Evolutionary conservation across 2,113 vertebrate species (phyloP), one percentile per base, ranked within the genome.

Genomic region (Herpetotheres cachinnans): DNA sequence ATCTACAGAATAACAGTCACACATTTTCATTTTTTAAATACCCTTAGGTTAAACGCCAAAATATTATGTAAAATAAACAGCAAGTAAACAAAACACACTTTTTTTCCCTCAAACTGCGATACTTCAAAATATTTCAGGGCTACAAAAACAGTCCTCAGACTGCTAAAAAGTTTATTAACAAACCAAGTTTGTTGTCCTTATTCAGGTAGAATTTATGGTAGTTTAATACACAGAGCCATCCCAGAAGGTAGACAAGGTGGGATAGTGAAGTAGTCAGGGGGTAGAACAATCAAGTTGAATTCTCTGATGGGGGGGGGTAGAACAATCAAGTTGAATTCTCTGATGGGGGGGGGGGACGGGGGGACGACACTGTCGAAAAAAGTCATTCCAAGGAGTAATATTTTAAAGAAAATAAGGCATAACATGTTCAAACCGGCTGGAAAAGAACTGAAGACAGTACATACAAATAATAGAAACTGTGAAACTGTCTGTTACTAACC

Each of bases 311-410:
- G 22, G 36, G 18, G 9, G 2, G 3, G 42, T 42, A 42, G 14
- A 42, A 42, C 42, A 42, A 42, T 42, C 13, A 11, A 42, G 42
- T 42, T 38, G 47, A 56, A 50, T 0, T 1, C 1, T 47, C n/a
- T 27, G 32, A 63, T 10, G 22, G 20, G 22, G 36, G 14, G 9
- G 2, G 3, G n/a, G n/a, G n/a, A n/a, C n/a, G n/a, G n/a, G n/a
- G n/a, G n/a, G n/a, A 5, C 36, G 32, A 44, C 13, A 11, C 42
- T 6, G 24, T 9, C 61, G 29, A n/a, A 58, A 42, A 74, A n/a
- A 80, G 8, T 44, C 3, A 67, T 55, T 67, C 18, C 32, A 38
- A 62, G 15, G 11, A n/a, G 4, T 18, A 87, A 22, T 25, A 56
- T n/a, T 29, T 18, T 47, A 47, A 70, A 81, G 26, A 52, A 69